A percentile compares a stretch with the other conserved stretches of the same genome.
Conservation (phyloP, 2,797 vertebrate species). For the Scolopax bukidnonensis region DNA sequence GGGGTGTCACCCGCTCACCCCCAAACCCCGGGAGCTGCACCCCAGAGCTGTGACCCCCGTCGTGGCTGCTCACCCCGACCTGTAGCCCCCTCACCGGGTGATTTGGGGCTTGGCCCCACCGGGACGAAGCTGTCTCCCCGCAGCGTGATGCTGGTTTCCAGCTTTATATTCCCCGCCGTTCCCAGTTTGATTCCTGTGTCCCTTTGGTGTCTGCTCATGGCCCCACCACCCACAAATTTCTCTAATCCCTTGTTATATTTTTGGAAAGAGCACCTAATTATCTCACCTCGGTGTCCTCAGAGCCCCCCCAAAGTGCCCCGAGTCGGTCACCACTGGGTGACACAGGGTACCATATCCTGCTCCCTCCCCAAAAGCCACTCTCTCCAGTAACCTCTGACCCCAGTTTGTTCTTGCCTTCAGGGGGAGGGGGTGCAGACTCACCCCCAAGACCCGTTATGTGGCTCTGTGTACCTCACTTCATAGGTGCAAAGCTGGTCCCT, state of each 20-base stretch:
- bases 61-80: background rate
- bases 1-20: background rate
- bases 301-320: accelerated
- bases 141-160: accelerated
- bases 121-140: background rate
- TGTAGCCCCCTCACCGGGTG: accelerated
- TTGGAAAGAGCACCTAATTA: accelerated
- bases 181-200: accelerated
- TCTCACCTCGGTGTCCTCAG: background rate
- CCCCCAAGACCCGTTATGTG: accelerated
- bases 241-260: accelerated
- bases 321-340: accelerated
- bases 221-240: accelerated
- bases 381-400: accelerated
- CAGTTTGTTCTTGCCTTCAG: accelerated
- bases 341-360: accelerated
- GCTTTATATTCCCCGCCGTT: background rate
- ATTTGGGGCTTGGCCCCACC: background rate
- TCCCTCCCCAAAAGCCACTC: background rate
- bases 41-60: no score
- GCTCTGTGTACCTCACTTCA: background rate
- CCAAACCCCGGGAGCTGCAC: no score
- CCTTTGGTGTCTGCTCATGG: accelerated
- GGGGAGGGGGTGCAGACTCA: accelerated
- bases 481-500: accelerated